These are phyloP conservation scores for Lasioglossum calceatum DNA, from an alignment of 2,888 invertebrate genomes.

Conservation along the genomic window DNA sequence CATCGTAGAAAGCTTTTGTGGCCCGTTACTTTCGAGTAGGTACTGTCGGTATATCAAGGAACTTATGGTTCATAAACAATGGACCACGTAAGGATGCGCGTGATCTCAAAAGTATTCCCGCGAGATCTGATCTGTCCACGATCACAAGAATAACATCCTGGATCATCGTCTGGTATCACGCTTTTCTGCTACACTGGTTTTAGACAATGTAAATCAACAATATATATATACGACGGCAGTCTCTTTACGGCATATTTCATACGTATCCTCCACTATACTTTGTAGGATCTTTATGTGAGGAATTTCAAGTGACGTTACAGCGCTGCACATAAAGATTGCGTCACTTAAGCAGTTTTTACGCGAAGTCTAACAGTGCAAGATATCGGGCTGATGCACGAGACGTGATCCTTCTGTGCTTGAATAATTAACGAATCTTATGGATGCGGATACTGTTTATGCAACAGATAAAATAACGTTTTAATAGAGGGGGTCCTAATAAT, in stretches of 20 bases:
- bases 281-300: neutral
- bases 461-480: neutral
- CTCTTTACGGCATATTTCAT: neutral
- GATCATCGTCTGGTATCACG: neutral
- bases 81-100: neutral
- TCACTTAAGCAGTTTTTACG: neutral
- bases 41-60: neutral
- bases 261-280: neutral
- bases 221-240: neutral
- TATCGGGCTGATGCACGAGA: neutral
- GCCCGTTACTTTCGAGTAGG: neutral
- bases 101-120: neutral
- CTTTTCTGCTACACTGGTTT: neutral
- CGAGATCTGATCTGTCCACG: neutral
- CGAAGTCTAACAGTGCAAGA: neutral
- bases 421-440: neutral
- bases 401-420: constrained; percentile 12
- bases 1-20: neutral
- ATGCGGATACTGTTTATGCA: neutral
- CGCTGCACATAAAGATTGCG: neutral
- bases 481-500: too few species aligned
- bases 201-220: neutral
- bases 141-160: neutral
- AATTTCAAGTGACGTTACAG: neutral
- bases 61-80: neutral